Evolutionary conservation across 2,797 vertebrate genomes (phyloP), one percentile per base, ranked within the genome.

Genomic region (Diplodus puntazzo): DNA sequence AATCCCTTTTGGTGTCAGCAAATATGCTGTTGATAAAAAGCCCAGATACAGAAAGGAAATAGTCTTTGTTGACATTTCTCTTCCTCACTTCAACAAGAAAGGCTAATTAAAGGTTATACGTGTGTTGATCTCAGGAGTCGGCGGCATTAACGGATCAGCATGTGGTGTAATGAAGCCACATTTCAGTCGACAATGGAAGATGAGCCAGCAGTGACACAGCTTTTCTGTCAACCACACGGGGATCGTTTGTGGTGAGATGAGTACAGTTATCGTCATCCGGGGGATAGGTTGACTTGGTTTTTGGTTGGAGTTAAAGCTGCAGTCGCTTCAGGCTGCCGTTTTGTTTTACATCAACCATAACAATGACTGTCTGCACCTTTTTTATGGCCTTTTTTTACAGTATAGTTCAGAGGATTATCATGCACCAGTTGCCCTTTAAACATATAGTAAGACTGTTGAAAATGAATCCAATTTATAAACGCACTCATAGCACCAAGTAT

Each of bases 201-300:
- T 63, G 75, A 86, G 49, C 39, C 48, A 10, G 20, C 75, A 58
- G 49, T 83, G 68, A 81, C 64, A 8, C 39, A 63, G 71, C 63
- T 57, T 58, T 45, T 53, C 39, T 59, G n/a, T 39, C 39, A 55
- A 48, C 60, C 20, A 1, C 30, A 1, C 46, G 14, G 45, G 30
- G 52, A 52, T 46, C 6, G 25, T 72, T 39, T 76, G 58, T 17
- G 55, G 25, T 42, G n/a, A 62, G 55, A 69, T 57, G 48, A 65
- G 48, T 30, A 23, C 66, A 25, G 23, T 46, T 52, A 64, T 64
- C 58, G 23, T 67, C 43, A 53, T 49, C n/a, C 60, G 49, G 61
- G 11, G 25, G n/a, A 54, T 21, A 6, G 8, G 14, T 11, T 23
- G 43, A 55, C 18, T 16, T 30, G 23, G 39, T 48, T 68, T 74